A percentile compares a stretch with the other conserved stretches of the same genome.
Evolutionary conservation across 1,140 invertebrate species (phyloP).

Genomic region (Leptinotarsa lineolata): DNA sequence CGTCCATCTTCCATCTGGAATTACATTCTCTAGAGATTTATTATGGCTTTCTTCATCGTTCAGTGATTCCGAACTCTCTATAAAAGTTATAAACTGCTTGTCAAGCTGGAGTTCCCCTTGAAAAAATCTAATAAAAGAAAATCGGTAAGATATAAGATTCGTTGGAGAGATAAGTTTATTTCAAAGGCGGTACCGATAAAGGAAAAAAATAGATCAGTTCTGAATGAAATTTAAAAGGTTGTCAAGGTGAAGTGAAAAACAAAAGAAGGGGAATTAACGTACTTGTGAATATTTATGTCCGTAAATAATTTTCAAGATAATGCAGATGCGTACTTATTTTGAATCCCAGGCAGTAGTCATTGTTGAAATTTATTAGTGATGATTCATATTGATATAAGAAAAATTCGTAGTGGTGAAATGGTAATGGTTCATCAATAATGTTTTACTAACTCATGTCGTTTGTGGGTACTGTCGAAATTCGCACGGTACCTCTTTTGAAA

Average conservation of each 20-base stretch:
- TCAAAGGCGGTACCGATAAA: background rate
- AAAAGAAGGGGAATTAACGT: too few relatives aligned
- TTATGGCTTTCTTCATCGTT: conserved; percentile 11
- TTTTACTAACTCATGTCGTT: too few relatives aligned
- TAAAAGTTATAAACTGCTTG: conserved; percentile 25
- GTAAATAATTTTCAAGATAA: too few relatives aligned
- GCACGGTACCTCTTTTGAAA: too few relatives aligned
- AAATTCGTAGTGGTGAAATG: too few relatives aligned
- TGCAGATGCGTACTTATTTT: too few relatives aligned
- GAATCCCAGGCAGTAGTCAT: too few relatives aligned
- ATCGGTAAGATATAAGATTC: background rate
- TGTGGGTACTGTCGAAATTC: too few relatives aligned
- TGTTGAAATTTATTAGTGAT: too few relatives aligned
- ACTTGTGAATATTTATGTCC: too few relatives aligned
- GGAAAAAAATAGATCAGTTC: background rate
- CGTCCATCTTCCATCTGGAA: conserved; percentile 12
- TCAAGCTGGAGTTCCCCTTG: background rate
- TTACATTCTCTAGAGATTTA: background rate
- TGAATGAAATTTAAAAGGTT: conserved; percentile 1
- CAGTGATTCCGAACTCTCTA: conserved; percentile 4
- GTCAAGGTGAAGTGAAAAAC: background rate
- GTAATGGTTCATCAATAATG: too few relatives aligned
- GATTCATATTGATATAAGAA: too few relatives aligned
- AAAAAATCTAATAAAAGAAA: conserved; percentile 13
- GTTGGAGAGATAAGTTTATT: background rate